Evolutionary conservation across 2,113 vertebrate species (phyloP).

Genomic region (Lepidothrix coronata): DNA sequence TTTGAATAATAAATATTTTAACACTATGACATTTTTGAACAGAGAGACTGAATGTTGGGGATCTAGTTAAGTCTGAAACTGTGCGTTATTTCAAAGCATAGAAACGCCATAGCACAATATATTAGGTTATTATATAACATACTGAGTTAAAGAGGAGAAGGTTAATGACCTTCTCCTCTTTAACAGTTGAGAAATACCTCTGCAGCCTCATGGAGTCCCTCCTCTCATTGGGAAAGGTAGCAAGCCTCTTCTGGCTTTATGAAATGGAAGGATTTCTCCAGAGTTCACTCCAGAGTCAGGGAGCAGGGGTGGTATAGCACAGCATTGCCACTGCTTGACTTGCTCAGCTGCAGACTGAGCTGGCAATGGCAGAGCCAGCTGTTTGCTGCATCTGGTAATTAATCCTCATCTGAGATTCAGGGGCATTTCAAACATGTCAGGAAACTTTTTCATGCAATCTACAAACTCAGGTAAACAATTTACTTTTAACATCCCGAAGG

Average conservation of each 20-base stretch:
- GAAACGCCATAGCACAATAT: background rate
- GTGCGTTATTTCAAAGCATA: background rate
- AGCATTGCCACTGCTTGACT: accelerated
- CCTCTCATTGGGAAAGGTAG: background rate
- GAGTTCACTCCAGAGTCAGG: background rate
- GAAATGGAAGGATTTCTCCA: background rate
- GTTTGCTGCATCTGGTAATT: background rate
- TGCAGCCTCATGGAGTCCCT: background rate
- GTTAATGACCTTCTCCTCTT: background rate
- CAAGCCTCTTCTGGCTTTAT: background rate
- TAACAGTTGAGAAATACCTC: background rate
- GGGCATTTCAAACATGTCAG: background rate
- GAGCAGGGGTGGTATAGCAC: accelerated
- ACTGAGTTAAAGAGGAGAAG: background rate
- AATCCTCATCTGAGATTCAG: background rate
- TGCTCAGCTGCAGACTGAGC: background rate
- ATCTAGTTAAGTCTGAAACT: background rate
- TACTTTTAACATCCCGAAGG: background rate
- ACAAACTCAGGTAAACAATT: background rate
- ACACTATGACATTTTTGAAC: background rate
- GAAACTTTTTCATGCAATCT: background rate
- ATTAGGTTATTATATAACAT: background rate
- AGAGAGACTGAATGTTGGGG: background rate
- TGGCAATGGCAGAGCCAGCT: background rate
- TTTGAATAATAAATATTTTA: background rate